phyloP scores from a whole-genome alignment of 92 coral and sea anemone species.

The Porites lobata region DNA sequence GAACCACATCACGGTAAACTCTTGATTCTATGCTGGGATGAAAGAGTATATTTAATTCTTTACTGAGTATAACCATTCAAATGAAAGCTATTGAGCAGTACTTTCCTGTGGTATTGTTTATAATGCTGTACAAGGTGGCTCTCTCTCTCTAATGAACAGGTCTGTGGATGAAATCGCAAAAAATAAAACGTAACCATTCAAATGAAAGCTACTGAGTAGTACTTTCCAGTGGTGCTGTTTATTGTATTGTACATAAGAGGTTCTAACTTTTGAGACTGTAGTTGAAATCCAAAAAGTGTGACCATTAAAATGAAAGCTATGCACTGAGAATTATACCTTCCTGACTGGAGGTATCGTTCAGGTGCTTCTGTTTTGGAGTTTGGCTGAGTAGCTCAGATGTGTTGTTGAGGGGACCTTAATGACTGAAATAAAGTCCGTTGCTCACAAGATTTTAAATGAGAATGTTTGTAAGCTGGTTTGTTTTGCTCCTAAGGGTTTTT shows the following conservation, averaged over 20 bases:
- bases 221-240: background rate
- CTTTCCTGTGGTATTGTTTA: background rate
- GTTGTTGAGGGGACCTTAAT: too few relatives aligned
- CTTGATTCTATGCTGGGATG: background rate
- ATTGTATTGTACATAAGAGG: background rate
- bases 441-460: too few relatives aligned
- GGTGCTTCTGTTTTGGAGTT: too few relatives aligned
- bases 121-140: background rate
- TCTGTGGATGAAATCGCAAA: background rate
- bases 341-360: background rate
- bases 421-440: too few relatives aligned
- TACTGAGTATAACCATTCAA: background rate
- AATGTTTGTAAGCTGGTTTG: too few relatives aligned
- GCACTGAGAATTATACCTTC: background rate
- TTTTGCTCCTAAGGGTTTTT: too few relatives aligned
- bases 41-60: background rate
- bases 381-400: too few relatives aligned
- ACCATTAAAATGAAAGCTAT: background rate
- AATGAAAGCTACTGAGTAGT: background rate
- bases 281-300: background rate
- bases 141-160: background rate
- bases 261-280: background rate
- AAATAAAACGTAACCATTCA: background rate
- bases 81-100: background rate
- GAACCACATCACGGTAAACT: too few relatives aligned